These are phyloP conservation scores for Poecilia latipinna DNA, from an alignment of 2,113 vertebrate genomes.

Conservation along the genomic window DNA sequence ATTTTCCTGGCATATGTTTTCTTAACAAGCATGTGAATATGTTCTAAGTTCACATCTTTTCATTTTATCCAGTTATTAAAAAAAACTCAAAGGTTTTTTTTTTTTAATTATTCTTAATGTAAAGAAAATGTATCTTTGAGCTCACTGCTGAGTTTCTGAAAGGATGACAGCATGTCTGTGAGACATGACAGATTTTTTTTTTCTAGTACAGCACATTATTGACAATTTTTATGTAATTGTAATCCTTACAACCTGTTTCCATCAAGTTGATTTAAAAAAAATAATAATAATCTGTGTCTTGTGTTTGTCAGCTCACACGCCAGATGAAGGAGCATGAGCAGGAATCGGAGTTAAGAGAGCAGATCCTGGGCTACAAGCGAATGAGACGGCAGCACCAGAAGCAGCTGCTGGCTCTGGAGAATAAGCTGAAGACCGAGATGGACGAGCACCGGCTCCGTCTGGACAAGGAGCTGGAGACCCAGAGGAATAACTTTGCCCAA, in stretches of 20 bases:
- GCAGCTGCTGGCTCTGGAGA: slow-evolving; percentile 96
- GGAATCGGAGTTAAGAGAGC: slow-evolving; percentile 96
- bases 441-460: slow-evolving; percentile 96
- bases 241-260: background rate
- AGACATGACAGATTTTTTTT: too few relatives aligned
- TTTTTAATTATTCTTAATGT: too few relatives aligned
- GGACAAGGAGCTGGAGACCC: slow-evolving; percentile 98
- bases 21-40: background rate
- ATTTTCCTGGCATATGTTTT: background rate
- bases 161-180: background rate
- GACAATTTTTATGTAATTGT: too few relatives aligned
- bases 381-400: slow-evolving; percentile 99
- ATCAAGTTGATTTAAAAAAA: background rate
- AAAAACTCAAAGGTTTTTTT: too few relatives aligned
- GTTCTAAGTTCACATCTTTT: background rate
- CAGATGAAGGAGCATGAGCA: slow-evolving; percentile 99
- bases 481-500: slow-evolving; percentile 93
- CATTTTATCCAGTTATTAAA: too few relatives aligned
- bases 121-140: too few relatives aligned
- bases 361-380: slow-evolving; percentile 98
- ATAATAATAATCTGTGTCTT: background rate
- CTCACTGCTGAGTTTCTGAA: too few relatives aligned
- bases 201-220: background rate
- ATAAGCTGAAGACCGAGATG: slow-evolving; percentile 98
- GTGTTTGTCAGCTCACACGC: slow-evolving; percentile 88